Conservation (phyloP, 2,888 invertebrate species). For the Ophion slaviceki region DNA sequence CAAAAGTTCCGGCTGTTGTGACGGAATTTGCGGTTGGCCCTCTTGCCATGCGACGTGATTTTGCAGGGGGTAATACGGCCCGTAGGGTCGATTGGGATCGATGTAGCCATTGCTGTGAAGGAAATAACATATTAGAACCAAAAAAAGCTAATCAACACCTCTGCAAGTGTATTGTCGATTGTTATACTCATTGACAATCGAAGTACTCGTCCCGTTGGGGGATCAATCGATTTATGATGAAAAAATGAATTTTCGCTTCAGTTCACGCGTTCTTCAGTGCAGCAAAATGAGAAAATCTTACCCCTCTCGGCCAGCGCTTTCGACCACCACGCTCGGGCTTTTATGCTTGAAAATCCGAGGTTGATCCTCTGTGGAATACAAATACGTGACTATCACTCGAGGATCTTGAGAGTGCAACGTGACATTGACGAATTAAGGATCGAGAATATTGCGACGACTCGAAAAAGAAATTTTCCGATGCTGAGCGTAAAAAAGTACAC, state of each 20-base stretch:
- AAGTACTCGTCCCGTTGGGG: not conserved
- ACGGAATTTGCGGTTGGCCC: constrained; percentile 67
- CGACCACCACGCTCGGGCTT: constrained; percentile 74
- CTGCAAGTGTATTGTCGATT: not conserved
- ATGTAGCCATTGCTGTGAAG: constrained; percentile 65
- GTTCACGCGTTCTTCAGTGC: not conserved
- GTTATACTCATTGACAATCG: not conserved
- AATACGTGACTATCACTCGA: not conserved
- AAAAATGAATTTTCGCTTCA: constrained; percentile 1
- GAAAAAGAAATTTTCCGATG: too few relatives aligned
- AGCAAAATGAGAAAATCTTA: constrained; percentile 25
- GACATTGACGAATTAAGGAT: too few relatives aligned
- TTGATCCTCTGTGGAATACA: constrained; percentile 72
- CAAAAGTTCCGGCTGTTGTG: constrained; percentile 53
- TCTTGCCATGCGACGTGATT: constrained; percentile 76
- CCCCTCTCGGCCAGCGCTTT: constrained; percentile 68
- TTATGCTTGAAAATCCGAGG: constrained; percentile 79
- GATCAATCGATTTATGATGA: not conserved
- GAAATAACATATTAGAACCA: not conserved
- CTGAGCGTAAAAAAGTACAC: not conserved
- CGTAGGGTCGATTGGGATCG: constrained; percentile 70
- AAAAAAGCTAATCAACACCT: not conserved
- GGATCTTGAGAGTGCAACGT: not conserved
- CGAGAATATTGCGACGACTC: too few relatives aligned
- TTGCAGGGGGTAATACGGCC: constrained; percentile 73